Evolutionary conservation across 2,888 invertebrate species (phyloP).

Genomic region (Cryptocephalus primarius): DNA sequence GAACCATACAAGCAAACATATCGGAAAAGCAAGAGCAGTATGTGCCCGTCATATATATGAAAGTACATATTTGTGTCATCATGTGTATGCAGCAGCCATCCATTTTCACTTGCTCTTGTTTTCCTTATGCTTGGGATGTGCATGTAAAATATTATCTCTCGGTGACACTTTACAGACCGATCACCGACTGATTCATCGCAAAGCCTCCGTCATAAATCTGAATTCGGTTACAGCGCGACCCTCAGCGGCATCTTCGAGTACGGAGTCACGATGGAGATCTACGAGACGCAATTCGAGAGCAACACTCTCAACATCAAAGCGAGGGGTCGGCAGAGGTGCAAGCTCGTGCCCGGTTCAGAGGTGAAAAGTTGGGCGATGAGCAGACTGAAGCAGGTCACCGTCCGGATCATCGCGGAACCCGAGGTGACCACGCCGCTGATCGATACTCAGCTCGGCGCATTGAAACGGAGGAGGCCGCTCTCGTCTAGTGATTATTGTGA

Average conservation of each 20-base stretch:
- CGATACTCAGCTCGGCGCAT: conserved; percentile 37
- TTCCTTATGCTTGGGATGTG: too few relatives aligned
- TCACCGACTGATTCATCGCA: too few relatives aligned
- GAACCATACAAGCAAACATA: too few relatives aligned
- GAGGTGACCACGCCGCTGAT: conserved; percentile 45
- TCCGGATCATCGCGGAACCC: conserved; percentile 59
- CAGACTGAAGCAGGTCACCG: conserved; percentile 45
- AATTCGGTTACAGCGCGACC: neutral
- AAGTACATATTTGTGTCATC: too few relatives aligned
- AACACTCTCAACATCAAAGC: conserved; percentile 50
- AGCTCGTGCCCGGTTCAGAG: conserved; percentile 38
- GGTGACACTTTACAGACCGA: too few relatives aligned
- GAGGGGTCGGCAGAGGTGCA: conserved; percentile 66
- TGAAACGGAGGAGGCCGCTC: conserved; percentile 36
- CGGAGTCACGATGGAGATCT: conserved; percentile 57
- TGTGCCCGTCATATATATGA: neutral
- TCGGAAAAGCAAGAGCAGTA: too few relatives aligned
- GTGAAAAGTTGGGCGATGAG: conserved; percentile 23
- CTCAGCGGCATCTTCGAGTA: conserved; percentile 28
- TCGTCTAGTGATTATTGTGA: conserved; percentile 21
- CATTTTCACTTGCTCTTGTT: neutral
- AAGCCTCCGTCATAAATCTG: too few relatives aligned
- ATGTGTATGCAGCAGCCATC: neutral
- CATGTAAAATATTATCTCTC: too few relatives aligned
- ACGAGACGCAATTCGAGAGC: conserved; percentile 50